A percentile compares a stretch with the other conserved stretches of the same genome.
Evolutionary conservation across 2,888 invertebrate species (phyloP).

Genomic region (Cerastis leucographa): DNA sequence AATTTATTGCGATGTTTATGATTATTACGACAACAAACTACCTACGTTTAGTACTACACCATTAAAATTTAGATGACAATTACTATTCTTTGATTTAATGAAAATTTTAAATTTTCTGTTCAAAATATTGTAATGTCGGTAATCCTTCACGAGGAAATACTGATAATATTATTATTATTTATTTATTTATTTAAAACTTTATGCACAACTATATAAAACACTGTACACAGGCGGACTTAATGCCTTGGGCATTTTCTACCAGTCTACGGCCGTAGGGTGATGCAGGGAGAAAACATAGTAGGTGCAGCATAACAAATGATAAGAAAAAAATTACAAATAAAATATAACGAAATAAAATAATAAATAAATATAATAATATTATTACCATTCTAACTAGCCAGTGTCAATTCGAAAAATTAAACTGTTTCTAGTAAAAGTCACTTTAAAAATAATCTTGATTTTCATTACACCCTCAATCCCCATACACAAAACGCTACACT

Average conservation of each 20-base stretch:
- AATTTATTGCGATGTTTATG: slow-evolving; percentile 49
- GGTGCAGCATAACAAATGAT: no score
- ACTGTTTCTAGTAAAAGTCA: not conserved
- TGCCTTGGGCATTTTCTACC: no score
- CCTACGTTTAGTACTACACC: not conserved
- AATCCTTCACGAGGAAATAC: not conserved
- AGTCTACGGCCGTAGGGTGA: no score
- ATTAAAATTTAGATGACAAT: not conserved
- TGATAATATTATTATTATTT: not conserved
- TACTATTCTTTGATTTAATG: not conserved
- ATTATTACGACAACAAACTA: slow-evolving; percentile 16
- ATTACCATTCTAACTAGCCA: no score
- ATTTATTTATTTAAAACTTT: no score
- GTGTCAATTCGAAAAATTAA: not conserved
- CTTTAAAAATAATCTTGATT: not conserved
- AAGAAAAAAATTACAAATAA: no score
- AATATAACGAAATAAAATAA: no score
- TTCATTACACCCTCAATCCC: slow-evolving; percentile 12
- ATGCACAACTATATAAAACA: no score
- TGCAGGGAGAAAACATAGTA: no score
- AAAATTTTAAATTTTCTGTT: not conserved
- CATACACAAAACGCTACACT: slow-evolving; percentile 31
- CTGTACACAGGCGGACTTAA: no score
- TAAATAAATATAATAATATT: no score
- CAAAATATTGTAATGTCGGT: not conserved